Evolutionary conservation across 2,797 vertebrate genomes (phyloP), one percentile per base, ranked within the genome.

Genomic region (Sciaenops ocellatus): DNA sequence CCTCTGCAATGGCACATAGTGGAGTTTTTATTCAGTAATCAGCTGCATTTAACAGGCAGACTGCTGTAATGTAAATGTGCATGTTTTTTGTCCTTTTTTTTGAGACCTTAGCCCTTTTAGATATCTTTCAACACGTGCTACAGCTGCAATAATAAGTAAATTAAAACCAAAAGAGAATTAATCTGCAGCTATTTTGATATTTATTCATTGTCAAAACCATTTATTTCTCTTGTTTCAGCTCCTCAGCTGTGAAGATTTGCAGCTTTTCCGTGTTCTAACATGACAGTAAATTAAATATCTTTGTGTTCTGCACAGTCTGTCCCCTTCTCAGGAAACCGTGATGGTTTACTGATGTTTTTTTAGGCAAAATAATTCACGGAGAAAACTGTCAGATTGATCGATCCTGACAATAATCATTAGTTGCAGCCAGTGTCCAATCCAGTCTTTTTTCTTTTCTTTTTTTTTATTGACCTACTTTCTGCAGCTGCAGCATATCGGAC

Each of bases 301-400:
- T 44, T 20, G 2, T 3, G 46, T 24, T 61, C 34, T 60, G 54
- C 38, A 20, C 17, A 3, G 24, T 28, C 20, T 28, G 42, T 38
- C 28, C 8, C 30, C 24, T 30, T 26, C 41, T 26, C 9, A 6
- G 9, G 60, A 63, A 28, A 18, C 61, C 46, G 0, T 54, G 38
- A 47, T 44, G 41, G 47, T 62, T 69, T 69, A n/a, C 26, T 54
- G 28, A 38, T 38, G 34, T 38, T 55, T 56, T 17, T 57, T 10
- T 16, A 24, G 59, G 34, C 18, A 26, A 65, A 44, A 52, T 11
- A 3, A 60, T 57, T 50, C 18, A 52, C 52, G 1, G 22, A 60
- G 54, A 54, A 48, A 56, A 48, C 20, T 3, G 13, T 16, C 52
- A 22, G 28, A 18, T 30, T 16, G 24, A 54, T 50, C 67, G 24